A percentile compares a stretch with the other conserved stretches of the same genome.
Evolutionary conservation across 1,140 invertebrate species (phyloP).

Genomic region (Contarinia nasturtii): DNA sequence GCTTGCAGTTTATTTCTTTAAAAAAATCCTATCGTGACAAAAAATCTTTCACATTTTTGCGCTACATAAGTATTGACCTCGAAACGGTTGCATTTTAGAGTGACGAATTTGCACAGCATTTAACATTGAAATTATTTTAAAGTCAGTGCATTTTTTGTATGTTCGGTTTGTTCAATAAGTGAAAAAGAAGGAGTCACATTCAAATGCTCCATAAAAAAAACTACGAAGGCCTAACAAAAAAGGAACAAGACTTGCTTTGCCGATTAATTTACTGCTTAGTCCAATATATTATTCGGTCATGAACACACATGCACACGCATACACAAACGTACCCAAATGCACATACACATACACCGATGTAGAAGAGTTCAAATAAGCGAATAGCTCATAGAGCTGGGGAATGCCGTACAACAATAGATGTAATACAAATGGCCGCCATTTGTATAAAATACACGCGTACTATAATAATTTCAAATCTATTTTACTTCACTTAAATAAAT

Average conservation of each 20-base stretch:
- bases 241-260: neutral
- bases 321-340: neutral
- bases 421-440: constrained; percentile 1
- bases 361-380: neutral
- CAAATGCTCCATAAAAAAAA: neutral
- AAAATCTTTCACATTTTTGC: neutral
- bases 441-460: neutral
- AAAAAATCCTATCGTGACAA: neutral
- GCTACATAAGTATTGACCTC: neutral
- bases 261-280: neutral
- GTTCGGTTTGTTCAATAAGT: neutral
- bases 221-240: neutral
- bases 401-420: neutral
- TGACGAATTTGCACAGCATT: neutral
- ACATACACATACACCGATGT: neutral
- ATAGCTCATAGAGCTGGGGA: neutral
- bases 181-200: neutral
- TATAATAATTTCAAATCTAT: neutral
- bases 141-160: no score
- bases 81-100: neutral
- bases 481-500: neutral
- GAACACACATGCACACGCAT: neutral
- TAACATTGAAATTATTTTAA: neutral
- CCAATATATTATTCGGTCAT: neutral
- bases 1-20: neutral